These are phyloP conservation scores for Pseudochromis fuscus DNA, from an alignment of 2,797 vertebrate species.

Conservation along the genomic window DNA sequence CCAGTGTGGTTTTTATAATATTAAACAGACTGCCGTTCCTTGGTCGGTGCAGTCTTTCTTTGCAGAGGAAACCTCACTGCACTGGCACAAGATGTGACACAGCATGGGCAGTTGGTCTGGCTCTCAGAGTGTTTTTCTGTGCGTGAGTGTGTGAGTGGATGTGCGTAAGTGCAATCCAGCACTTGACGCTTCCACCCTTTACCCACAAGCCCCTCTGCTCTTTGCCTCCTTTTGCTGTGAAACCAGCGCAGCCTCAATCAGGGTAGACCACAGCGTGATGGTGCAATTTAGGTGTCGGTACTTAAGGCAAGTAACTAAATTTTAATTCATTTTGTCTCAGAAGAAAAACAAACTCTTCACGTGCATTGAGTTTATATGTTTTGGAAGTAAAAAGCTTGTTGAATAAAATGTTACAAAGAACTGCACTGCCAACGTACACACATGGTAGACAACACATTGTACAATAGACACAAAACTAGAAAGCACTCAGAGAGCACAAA, in stretches of 20 bases:
- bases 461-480: not conserved
- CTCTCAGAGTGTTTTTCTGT: constrained; percentile 31
- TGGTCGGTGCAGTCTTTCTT: constrained; percentile 40
- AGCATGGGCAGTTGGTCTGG: constrained; percentile 45
- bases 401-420: not conserved
- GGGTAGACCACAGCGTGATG: constrained; percentile 5
- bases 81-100: constrained; percentile 69
- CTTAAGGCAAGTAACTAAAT: not conserved
- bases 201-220: constrained; percentile 18
- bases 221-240: constrained; percentile 23
- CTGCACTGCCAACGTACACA: not conserved
- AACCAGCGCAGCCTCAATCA: constrained; percentile 19
- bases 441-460: not conserved
- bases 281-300: constrained; percentile 31
- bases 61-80: constrained; percentile 67
- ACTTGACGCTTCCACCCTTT: constrained; percentile 52
- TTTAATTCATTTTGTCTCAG: constrained; percentile 30
- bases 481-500: too few relatives aligned
- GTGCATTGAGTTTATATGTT: not conserved
- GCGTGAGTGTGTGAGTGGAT: constrained; percentile 10
- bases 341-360: constrained; percentile 37
- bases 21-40: constrained; percentile 72
- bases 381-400: not conserved
- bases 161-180: constrained; percentile 34
- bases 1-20: constrained; percentile 72